Conservation (phyloP, 2,797 vertebrate species). For the Helarctos malayanus region DNA sequence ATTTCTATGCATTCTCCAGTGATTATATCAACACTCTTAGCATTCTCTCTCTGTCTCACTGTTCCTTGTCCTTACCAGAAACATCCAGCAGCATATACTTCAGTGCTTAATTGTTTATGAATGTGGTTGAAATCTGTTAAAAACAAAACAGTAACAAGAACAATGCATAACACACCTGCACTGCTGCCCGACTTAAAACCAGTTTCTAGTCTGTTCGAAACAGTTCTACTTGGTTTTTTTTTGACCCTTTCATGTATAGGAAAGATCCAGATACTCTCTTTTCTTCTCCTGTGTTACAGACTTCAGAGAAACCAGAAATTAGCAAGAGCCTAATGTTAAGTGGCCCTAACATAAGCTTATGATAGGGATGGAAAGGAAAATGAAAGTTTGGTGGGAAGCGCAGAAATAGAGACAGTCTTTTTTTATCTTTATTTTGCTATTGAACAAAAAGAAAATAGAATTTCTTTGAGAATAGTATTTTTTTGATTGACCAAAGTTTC, state of each 20-base stretch:
- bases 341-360: neutral
- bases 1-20: neutral
- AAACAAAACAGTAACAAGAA: neutral
- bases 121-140: neutral
- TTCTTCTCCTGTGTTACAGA: neutral
- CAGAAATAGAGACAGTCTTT: neutral
- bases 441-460: neutral
- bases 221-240: neutral
- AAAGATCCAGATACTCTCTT: neutral
- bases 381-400: neutral
- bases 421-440: neutral
- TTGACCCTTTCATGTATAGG: neutral
- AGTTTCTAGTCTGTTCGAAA: neutral
- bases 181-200: neutral
- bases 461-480: neutral
- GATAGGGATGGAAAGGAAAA: neutral
- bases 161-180: neutral
- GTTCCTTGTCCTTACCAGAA: neutral
- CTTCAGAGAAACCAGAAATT: neutral
- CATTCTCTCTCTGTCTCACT: neutral
- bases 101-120: neutral
- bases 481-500: neutral
- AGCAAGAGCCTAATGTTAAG: neutral
- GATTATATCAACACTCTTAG: neutral
- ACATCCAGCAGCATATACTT: neutral